Evolutionary conservation across 2,797 vertebrate species (phyloP), one percentile per base, ranked within the genome.

Genomic region (Paramormyrops hopkinsi): DNA sequence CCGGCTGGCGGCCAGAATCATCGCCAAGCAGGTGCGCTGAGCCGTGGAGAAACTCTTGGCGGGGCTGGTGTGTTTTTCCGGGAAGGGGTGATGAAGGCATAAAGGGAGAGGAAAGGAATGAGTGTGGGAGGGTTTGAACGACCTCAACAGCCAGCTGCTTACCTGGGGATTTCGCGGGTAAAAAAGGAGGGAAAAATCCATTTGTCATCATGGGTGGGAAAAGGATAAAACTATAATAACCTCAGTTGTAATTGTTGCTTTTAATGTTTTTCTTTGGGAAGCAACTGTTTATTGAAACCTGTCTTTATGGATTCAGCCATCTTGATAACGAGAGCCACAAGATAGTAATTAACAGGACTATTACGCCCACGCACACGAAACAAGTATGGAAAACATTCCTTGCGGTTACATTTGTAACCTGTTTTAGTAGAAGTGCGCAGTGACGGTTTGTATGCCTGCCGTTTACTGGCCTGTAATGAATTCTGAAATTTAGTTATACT

Each of bases 1-100:
- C 41, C 96, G 98, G 33, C 96, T 99, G 53, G 97, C 97, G 0
- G 98, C 98, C 0, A 96, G 98, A 92, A 97, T 99, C 91, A 95
- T 99, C 56, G 96, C 95, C 94, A 98, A 96, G 91, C 97, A 97
- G 98, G 98, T 99, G 91, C 95, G 95, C 89, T 89, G 89, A 22
- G 29, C n/a, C 17, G 19, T 25, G 54, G 86, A 46, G 12, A 46
- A 87, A 22, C 17, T 50, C n/a, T 85, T 44, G 83, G 22, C 46
- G 48, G 22, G 48, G 46, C n/a, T 54, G 2, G 0, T 59, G 0
- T 59, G 2, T 22, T 59, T 62, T 62, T 62, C 9, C 59, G 22
- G 59, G 59, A 25, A 44, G 33, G 14, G 11, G 84, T 29, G 48
- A 19, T 37, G 33, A 25, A 53, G 51, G 25, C 46, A 11, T 14